Percentiles rank a stretch among this genome's conserved stretches.
Evolutionary conservation across 2,797 vertebrate species (phyloP).

Genomic region (Channallabes apus): DNA sequence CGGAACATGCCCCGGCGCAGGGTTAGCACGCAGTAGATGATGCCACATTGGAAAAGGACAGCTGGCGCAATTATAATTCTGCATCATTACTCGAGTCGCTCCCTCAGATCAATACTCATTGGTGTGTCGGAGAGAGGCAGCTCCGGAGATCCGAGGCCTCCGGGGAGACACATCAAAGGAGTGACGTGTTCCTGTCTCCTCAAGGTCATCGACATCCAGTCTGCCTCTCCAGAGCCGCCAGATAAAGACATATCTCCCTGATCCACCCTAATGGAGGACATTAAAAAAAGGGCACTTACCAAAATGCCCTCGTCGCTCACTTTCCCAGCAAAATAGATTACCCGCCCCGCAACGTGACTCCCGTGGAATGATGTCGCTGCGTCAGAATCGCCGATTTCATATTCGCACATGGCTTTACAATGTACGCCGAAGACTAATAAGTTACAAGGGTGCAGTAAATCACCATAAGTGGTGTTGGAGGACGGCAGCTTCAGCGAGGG

Average conservation of each 20-base stretch:
- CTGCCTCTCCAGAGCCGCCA: slow-evolving; percentile 46
- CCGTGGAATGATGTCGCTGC: slow-evolving; percentile 41
- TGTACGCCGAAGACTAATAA: slow-evolving; percentile 42
- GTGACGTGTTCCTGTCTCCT: slow-evolving; percentile 48
- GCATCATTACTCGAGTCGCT: slow-evolving; percentile 37
- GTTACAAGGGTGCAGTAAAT: slow-evolving; percentile 36
- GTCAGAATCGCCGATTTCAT: slow-evolving; percentile 45
- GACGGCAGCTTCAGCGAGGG: slow-evolving; percentile 18
- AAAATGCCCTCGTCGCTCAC: slow-evolving; percentile 47
- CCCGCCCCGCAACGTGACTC: slow-evolving; percentile 25
- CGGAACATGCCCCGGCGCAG: background rate
- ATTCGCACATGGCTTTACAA: slow-evolving; percentile 48
- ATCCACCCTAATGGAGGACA: slow-evolving; percentile 58
- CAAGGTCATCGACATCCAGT: slow-evolving; percentile 55
- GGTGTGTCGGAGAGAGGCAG: slow-evolving; percentile 49
- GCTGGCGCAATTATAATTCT: slow-evolving; percentile 45
- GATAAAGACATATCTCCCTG: slow-evolving; percentile 59
- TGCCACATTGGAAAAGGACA: slow-evolving; percentile 30
- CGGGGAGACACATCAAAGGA: slow-evolving; percentile 56
- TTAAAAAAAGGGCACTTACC: slow-evolving; percentile 54
- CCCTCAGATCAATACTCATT: slow-evolving; percentile 61
- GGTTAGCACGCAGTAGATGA: slow-evolving; percentile 14
- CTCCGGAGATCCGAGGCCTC: slow-evolving; percentile 52
- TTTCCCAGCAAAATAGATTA: slow-evolving; percentile 50
- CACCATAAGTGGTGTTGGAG: slow-evolving; percentile 38